Base-by-base conservation (phyloP, 2,113 vertebrate genomes). In the Dunckerocampus dactyliophorus region DNA sequence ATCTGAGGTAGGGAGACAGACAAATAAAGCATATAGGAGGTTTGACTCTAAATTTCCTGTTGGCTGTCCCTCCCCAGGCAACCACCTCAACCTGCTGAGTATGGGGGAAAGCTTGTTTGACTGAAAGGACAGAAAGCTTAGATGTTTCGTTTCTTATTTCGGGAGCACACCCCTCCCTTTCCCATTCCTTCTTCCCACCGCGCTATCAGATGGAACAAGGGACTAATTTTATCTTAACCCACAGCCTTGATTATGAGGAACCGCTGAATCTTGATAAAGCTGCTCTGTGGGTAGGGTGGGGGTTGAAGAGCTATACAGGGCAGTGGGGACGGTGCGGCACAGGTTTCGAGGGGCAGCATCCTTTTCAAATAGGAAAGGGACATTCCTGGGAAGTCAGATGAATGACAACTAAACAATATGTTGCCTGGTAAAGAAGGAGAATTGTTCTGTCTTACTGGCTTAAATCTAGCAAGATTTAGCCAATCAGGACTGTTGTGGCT, bases 141-240 rank as follows among this genome's bases (percentile, higher is more conserved):
- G 64, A 49, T n/a, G n/a, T n/a, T n/a, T n/a, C 54, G 69, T 82
- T 71, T 57, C 59, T 53, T 47, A 71, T 64, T 75, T 59, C 59
- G 75, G 46, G 49, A 70, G 56, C 51, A 43, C 34, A 16, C 47
- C 21, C 39, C 55, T 37, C 48, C 19, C 19, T 3, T 20, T 7
- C 46, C 28, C 47, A 8, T 8, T 22, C 45, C 37, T 49, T 59
- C 50, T 55, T 65, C 47, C 51, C 6, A 5, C 31, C 34, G 21
- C 61, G 48, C 55, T 49, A 58, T 69, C 72, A 66, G 57, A 75
- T 48, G 24, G 19, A 74, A 63, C 3, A 43, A 69, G 43, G 45
- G 8, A 42, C 72, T 81, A 72, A 72, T 77, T 85, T 86, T 69
- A 84, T 65, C 75, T 61, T 58, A 79, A 66, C 55, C 28, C 47